phyloP scores from a whole-genome alignment of 1,140 invertebrate species.

The Diachasma alloeum region DNA sequence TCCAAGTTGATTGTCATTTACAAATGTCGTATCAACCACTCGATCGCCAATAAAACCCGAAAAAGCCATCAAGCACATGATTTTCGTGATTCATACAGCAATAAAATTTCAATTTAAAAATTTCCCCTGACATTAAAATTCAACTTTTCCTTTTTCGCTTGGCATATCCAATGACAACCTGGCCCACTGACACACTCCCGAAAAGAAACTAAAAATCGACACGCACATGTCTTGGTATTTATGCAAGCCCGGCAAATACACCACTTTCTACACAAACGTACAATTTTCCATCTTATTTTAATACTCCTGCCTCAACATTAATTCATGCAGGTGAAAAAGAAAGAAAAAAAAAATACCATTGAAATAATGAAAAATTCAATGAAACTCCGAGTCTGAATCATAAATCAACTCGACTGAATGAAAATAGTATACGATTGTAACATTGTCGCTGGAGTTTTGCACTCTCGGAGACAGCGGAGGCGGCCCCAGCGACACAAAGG shows the following conservation, averaged over 20 bases:
- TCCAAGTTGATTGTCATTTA: too few species aligned
- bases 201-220: constrained; percentile 6
- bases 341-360: too few species aligned
- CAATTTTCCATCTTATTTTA: constrained; percentile 1
- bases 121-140: background rate
- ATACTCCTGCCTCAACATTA: background rate
- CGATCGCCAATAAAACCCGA: too few species aligned
- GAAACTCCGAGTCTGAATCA: background rate
- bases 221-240: background rate
- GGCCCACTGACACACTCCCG: constrained; percentile 6
- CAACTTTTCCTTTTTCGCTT: background rate
- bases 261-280: background rate
- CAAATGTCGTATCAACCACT: too few species aligned
- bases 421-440: constrained; percentile 27
- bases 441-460: constrained; percentile 25
- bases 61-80: too few species aligned
- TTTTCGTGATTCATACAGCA: background rate
- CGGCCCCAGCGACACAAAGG: constrained; percentile 24
- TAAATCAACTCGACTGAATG: constrained; percentile 21
- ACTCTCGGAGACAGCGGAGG: constrained; percentile 26
- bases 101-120: background rate
- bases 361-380: background rate
- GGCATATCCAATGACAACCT: background rate
- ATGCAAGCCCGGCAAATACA: background rate
- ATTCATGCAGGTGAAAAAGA: too few species aligned